Evolutionary conservation across 92 coral and sea anemone species (phyloP).

Genomic region (Metridium senile): DNA sequence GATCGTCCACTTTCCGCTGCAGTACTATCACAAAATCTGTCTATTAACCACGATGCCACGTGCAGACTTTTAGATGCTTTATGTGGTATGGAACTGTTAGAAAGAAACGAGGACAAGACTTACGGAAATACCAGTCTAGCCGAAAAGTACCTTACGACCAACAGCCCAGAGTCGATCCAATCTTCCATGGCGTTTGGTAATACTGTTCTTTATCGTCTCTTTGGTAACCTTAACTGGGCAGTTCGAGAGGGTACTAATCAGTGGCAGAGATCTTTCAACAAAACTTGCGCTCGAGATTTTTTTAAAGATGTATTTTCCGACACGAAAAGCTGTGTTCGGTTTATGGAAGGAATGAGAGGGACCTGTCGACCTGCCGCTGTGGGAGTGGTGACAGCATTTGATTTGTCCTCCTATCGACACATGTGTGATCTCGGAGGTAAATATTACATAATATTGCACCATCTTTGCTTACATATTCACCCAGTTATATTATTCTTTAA

Average conservation of each 20-base stretch:
- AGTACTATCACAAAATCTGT: conserved; percentile 33
- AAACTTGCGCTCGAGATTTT: conserved; percentile 51
- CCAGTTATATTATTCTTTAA: too few species aligned
- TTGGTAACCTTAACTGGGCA: conserved; percentile 56
- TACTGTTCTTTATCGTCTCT: conserved; percentile 40
- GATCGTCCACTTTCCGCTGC: conserved; percentile 37
- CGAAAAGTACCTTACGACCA: conserved; percentile 36
- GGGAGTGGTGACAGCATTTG: conserved; percentile 58
- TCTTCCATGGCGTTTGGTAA: conserved; percentile 45
- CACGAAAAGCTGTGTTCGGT: conserved; percentile 29
- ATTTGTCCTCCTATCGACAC: conserved; percentile 26
- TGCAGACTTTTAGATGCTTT: conserved; percentile 52
- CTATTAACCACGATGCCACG: conserved; percentile 52
- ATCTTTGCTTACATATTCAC: too few species aligned
- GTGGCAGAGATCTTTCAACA: conserved; percentile 65
- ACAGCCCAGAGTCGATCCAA: conserved; percentile 42
- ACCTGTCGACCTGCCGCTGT: conserved; percentile 39
- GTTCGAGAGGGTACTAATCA: conserved; percentile 67
- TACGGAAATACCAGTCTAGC: conserved; percentile 52
- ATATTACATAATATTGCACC: conserved; percentile 18
- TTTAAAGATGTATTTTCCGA: conserved; percentile 34
- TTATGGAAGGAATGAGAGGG: conserved; percentile 45
- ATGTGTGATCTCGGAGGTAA: conserved; percentile 80
- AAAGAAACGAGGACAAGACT: conserved; percentile 21
- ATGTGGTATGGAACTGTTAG: conserved; percentile 52